Evolutionary conservation across 2,888 invertebrate genomes (phyloP).

Genomic region (Cheilosia soror): DNA sequence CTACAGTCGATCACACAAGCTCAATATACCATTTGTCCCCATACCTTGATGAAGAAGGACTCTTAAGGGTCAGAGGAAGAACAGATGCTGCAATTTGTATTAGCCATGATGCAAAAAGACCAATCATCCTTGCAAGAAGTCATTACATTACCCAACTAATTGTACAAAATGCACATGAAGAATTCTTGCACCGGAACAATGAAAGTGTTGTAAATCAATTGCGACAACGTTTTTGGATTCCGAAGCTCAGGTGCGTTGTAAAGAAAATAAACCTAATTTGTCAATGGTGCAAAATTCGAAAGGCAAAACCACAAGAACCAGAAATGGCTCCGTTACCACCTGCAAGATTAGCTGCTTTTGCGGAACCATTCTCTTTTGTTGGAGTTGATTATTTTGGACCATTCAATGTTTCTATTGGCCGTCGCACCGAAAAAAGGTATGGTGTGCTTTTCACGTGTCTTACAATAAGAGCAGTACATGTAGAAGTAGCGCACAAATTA

Average conservation of each 20-base stretch:
- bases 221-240: conserved; percentile 22
- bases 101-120: neutral
- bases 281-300: conserved; percentile 21
- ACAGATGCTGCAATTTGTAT: conserved; percentile 34
- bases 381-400: conserved; percentile 67
- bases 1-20: conserved; percentile 11
- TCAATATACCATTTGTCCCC: conserved; percentile 27
- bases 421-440: conserved; percentile 36
- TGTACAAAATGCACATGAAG: conserved; percentile 36
- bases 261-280: conserved; percentile 4
- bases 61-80: conserved; percentile 44
- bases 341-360: conserved; percentile 23
- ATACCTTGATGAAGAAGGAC: conserved; percentile 36
- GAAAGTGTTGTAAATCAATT: conserved; percentile 45
- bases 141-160: conserved; percentile 29
- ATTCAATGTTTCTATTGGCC: conserved; percentile 49
- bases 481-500: conserved; percentile 41
- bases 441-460: conserved; percentile 63
- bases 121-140: conserved; percentile 35
- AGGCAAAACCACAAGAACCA: conserved; percentile 10
- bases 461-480: conserved; percentile 39
- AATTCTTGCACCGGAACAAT: conserved; percentile 11
- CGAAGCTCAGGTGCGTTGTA: conserved; percentile 7
- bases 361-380: conserved; percentile 47
- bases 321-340: conserved; percentile 21